phyloP scores from a whole-genome alignment of 2,888 invertebrate genomes.

The Aplocera efformata region DNA sequence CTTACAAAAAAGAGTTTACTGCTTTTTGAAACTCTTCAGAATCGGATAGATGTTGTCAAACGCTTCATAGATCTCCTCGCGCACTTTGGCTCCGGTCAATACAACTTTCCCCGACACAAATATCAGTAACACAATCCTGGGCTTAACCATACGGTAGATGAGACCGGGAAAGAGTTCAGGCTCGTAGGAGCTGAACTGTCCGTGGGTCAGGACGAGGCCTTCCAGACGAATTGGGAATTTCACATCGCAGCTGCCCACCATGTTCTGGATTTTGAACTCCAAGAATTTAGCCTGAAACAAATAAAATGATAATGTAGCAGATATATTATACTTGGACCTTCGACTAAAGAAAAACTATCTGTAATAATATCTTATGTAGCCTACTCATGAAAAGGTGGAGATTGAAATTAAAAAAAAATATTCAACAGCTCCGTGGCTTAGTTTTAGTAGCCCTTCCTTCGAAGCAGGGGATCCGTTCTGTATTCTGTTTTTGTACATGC shows the following conservation, averaged over 20 bases:
- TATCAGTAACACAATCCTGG: slow-evolving; percentile 96
- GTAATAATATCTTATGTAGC: too few species aligned
- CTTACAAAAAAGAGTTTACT: slow-evolving; percentile 46
- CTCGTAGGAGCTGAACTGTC: slow-evolving; percentile 93
- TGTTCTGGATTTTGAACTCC: slow-evolving; percentile 91
- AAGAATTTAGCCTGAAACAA: slow-evolving; percentile 86
- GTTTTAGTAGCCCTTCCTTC: too few species aligned
- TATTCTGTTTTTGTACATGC: too few species aligned
- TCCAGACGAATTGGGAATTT: slow-evolving; percentile 88
- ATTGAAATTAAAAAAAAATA: too few species aligned
- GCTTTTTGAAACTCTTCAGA: slow-evolving; percentile 96
- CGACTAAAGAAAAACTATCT: too few species aligned
- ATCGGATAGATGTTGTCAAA: slow-evolving; percentile 98
- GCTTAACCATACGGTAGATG: slow-evolving; percentile 99
- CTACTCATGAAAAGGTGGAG: too few species aligned
- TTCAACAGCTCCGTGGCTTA: too few species aligned
- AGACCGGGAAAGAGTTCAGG: slow-evolving; percentile 99
- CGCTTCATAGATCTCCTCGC: slow-evolving; percentile 96
- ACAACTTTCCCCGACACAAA: slow-evolving; percentile 99
- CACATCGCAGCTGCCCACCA: slow-evolving; percentile 89
- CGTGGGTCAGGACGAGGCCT: slow-evolving; percentile 86
- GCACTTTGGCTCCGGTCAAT: slow-evolving; percentile 96
- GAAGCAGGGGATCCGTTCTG: too few species aligned
- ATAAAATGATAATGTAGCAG: slow-evolving; percentile 5
- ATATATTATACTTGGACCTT: too few species aligned